These are phyloP conservation scores for Psittacula derbiana DNA, from an alignment of 2,797 vertebrate species.

Conservation along the genomic window DNA sequence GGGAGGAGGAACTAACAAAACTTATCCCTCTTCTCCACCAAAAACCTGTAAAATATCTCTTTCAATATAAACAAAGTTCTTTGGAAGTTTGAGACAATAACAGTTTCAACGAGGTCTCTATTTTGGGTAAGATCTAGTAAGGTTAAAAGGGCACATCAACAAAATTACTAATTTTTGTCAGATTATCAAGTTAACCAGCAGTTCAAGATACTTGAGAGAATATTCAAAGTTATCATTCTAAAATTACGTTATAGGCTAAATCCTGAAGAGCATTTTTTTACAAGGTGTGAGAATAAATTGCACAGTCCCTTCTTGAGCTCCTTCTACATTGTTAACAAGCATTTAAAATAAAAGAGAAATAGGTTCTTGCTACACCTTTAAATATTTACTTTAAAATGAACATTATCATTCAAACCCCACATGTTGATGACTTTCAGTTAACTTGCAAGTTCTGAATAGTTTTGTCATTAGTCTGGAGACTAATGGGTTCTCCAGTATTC, in stretches of 20 bases:
- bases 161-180: background rate
- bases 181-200: background rate
- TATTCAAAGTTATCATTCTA: background rate
- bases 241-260: background rate
- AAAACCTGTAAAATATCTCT: background rate
- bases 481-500: background rate
- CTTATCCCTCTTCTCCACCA: rapidly evolving
- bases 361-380: background rate
- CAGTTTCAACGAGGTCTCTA: background rate
- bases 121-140: background rate
- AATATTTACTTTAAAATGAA: background rate
- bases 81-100: background rate
- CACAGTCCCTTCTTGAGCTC: background rate
- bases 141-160: background rate
- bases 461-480: background rate
- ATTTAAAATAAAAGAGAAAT: background rate
- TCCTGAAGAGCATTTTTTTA: background rate
- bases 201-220: background rate
- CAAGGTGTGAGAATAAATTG: background rate
- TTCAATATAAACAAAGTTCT: background rate
- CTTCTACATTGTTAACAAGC: background rate
- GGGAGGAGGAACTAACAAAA: background rate
- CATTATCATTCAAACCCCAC: background rate
- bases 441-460: background rate
- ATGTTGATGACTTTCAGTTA: background rate